Evolutionary conservation across 2,113 vertebrate genomes (phyloP).

Genomic region (Triplophysa dalaica): DNA sequence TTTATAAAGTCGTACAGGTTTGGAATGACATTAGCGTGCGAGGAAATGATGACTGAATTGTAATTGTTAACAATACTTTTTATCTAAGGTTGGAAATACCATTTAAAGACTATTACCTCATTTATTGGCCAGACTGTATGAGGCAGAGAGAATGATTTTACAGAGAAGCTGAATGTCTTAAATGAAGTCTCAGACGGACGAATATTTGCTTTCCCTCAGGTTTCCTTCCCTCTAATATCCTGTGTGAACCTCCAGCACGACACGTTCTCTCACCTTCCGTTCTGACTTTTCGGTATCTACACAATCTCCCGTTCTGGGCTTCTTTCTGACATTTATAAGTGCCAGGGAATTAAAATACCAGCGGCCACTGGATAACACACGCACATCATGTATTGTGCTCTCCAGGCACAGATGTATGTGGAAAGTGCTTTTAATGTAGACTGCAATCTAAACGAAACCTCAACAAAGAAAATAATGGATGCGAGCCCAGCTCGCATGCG

Average conservation of each 20-base stretch:
- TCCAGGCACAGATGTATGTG: neutral
- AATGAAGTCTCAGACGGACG: constrained; percentile 10
- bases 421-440: neutral
- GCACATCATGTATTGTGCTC: neutral
- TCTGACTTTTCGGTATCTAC: constrained; percentile 5
- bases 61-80: too few species aligned
- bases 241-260: neutral
- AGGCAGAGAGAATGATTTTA: neutral
- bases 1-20: too few species aligned
- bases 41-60: too few species aligned
- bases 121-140: neutral
- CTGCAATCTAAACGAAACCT: neutral
- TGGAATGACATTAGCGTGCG: too few species aligned
- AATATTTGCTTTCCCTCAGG: constrained; percentile 23
- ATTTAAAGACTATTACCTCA: neutral
- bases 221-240: constrained; percentile 11
- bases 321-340: constrained; percentile 28
- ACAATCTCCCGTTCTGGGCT: neutral
- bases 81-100: too few species aligned
- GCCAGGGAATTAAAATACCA: neutral
- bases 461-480: neutral
- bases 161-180: neutral
- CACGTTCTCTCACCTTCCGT: constrained; percentile 26
- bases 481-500: neutral
- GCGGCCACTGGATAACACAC: neutral